Percentiles rank a stretch among this genome's conserved stretches.
phyloP scores from a whole-genome alignment of 2,797 vertebrate genomes.

The Remorina albescens region DNA sequence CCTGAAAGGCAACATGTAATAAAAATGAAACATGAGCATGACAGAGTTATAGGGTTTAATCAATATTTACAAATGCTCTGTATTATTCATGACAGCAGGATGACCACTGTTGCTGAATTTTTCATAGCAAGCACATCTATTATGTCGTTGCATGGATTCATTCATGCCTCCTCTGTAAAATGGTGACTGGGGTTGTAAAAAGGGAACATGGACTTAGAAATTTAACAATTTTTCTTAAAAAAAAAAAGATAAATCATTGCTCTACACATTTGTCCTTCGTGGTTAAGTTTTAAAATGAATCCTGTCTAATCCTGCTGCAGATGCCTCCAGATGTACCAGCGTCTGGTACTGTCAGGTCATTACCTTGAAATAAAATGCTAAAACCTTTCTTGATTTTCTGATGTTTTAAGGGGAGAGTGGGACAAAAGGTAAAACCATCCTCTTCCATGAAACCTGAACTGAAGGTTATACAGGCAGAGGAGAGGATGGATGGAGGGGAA shows the following conservation, averaged over 20 bases:
- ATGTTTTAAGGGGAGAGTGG: no score
- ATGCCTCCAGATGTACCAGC: no score
- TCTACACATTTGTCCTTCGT: neutral
- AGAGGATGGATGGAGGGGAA: slow-evolving; percentile 5
- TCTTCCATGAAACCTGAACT: slow-evolving; percentile 27
- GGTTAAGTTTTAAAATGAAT: no score
- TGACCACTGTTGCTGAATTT: neutral
- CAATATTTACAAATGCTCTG: slow-evolving; percentile 20
- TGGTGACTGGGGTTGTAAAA: no score
- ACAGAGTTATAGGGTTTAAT: slow-evolving; percentile 8
- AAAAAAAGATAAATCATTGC: no score
- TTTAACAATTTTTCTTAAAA: neutral
- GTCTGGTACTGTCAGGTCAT: no score
- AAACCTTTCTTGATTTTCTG: no score
- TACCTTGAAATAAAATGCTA: slow-evolving; percentile 8
- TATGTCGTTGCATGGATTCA: neutral
- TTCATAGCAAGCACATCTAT: slow-evolving; percentile 11
- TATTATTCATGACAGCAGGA: slow-evolving; percentile 19
- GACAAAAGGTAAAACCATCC: slow-evolving; percentile 6
- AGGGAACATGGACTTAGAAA: neutral
- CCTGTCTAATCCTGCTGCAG: no score
- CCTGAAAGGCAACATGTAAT: neutral
- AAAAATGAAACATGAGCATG: slow-evolving; percentile 4
- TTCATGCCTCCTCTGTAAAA: neutral
- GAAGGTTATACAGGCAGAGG: slow-evolving; percentile 13